phyloP scores from a whole-genome alignment of 1,140 invertebrate species.

The Cheumatopsyche charites region DNA sequence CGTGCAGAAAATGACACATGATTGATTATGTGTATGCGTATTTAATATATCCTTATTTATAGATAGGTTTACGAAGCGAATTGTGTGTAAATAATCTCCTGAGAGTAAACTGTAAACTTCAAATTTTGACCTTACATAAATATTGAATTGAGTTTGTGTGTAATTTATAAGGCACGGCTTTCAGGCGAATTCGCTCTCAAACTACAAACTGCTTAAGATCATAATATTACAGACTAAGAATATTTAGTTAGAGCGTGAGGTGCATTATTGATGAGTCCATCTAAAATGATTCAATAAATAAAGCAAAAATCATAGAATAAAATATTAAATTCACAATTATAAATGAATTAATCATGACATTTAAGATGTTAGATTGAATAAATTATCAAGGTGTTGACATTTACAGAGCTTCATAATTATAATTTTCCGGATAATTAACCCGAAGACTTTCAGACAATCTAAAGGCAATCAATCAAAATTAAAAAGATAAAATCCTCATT shows the following conservation, averaged over 20 bases:
- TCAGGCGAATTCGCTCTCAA: slow-evolving; percentile 1
- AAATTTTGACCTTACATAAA: slow-evolving; percentile 10
- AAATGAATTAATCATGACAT: neutral
- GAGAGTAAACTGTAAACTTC: slow-evolving; percentile 6
- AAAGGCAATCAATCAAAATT: slow-evolving; percentile 9
- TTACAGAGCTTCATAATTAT: neutral
- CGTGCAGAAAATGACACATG: too few species aligned
- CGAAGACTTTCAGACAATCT: neutral
- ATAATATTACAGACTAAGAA: too few species aligned
- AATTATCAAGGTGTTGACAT: slow-evolving; percentile 3
- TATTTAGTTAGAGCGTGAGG: too few species aligned
- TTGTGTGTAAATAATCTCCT: slow-evolving; percentile 3
- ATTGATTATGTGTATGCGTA: neutral
- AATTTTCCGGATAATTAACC: slow-evolving; percentile 4
- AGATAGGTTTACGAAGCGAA: neutral
- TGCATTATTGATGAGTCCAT: too few species aligned
- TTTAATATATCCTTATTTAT: neutral
- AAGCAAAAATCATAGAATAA: too few species aligned
- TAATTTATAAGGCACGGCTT: neutral
- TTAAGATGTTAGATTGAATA: neutral
- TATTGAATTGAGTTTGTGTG: slow-evolving; percentile 14
- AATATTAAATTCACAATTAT: neutral
- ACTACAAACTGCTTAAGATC: too few species aligned
- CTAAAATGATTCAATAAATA: too few species aligned
- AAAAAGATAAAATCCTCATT: neutral